Percentiles rank a stretch among this genome's conserved stretches.
Evolutionary conservation across 2,888 invertebrate genomes (phyloP).

Genomic region (Rhaphigaster nebulosa): DNA sequence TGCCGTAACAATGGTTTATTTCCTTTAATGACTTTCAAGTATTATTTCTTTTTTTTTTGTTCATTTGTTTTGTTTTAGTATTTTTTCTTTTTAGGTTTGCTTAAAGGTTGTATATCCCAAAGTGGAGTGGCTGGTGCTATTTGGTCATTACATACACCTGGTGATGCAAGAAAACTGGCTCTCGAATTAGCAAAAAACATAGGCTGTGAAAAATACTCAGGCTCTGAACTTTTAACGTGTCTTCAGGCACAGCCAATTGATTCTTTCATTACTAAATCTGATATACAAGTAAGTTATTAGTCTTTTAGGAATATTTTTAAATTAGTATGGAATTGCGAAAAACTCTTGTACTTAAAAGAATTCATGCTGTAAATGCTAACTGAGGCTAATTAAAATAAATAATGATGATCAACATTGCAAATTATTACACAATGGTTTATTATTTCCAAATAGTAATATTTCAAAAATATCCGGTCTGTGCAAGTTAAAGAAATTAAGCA

Average conservation of each 20-base stretch:
- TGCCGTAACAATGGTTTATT: background rate
- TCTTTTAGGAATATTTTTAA: background rate
- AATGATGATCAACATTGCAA: too few relatives aligned
- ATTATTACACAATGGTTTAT: too few relatives aligned
- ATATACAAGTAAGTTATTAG: background rate
- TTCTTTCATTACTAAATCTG: background rate
- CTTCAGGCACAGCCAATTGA: constrained; percentile 1
- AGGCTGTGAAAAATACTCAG: background rate
- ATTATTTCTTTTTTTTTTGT: background rate
- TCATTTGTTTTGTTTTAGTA: too few relatives aligned
- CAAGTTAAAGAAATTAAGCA: too few relatives aligned
- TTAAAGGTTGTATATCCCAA: constrained; percentile 54
- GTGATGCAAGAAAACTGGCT: constrained; percentile 15
- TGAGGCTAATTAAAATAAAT: too few relatives aligned
- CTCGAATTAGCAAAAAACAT: background rate
- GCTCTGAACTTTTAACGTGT: constrained; percentile 1
- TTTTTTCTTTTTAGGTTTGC: background rate
- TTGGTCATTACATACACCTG: constrained; percentile 29
- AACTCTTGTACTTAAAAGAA: background rate
- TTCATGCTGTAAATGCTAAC: background rate
- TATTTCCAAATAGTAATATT: too few relatives aligned
- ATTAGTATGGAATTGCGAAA: too few relatives aligned
- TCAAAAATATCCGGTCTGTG: too few relatives aligned
- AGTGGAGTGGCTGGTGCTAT: constrained; percentile 47
- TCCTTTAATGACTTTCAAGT: background rate